Base-by-base conservation (phyloP, 2,113 vertebrate species). In the Sorex araneus region DNA sequence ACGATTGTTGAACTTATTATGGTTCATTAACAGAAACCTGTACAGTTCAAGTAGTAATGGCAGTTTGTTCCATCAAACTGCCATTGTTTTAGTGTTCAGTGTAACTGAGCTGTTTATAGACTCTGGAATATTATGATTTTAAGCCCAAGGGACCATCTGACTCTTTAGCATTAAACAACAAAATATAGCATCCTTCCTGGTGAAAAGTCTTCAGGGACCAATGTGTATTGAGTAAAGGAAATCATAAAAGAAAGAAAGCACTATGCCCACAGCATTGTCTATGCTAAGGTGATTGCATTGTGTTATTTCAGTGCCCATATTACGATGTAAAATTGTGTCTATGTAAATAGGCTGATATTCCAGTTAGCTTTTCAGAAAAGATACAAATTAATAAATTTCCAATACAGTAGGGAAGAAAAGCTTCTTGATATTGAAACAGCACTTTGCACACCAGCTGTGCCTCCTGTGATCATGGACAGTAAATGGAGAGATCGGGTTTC, bases 41-140 rank as follows among this genome's bases (percentile, higher is more conserved):
- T 88, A 30, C 54, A 57, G 69, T 87, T 74, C 64, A 81, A 43
- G 54, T 11, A 76, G n/a, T n/a, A n/a, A n/a, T n/a, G n/a, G n/a
- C n/a, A 15, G 67, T n/a, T 27, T 43, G 9, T 43, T 92, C 90
- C 13, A 64, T 69, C 21, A 84, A 93, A 69, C 75, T 94, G 94
- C 84, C 36, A 76, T 36, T 47, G 73, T 94, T 84, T 71, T 88
- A 79, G 50, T 70, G 75, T 90, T 90, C 30, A 79, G 0, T 79
- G 57, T 93, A 89, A 36, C 43, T 90, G 89, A 92, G 15, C 27
- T 87, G 97, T 96, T 86, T 50, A 71, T 21, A 64, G 27, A 27
- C 60, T 76, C 80, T 36, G 90, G 92, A 67, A 3, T 28, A 93
- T 81, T 84, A 67, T 63, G 73, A 4, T 77, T 97, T 96, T 92